Conservation (phyloP, 2,113 vertebrate genomes). For the Diadophis punctatus region DNA sequence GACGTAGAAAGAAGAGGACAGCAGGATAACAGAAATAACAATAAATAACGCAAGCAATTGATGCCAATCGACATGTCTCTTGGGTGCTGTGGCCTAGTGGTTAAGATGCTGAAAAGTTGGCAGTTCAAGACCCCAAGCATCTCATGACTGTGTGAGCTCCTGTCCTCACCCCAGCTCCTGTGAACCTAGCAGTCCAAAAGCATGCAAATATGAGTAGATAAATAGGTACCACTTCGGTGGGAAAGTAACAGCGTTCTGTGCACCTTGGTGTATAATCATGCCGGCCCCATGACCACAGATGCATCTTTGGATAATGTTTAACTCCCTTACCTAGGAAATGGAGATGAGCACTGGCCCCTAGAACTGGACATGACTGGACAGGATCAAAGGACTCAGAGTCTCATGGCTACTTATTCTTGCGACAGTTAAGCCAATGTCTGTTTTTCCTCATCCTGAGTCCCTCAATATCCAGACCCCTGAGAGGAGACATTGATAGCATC, state of each 20-base stretch:
- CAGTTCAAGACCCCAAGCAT: not conserved
- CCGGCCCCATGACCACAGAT: not conserved
- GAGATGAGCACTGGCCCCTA: not conserved
- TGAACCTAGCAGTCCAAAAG: not conserved
- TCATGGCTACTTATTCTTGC: not conserved
- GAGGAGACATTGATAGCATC: not conserved
- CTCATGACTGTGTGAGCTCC: not conserved
- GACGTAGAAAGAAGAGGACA: not conserved
- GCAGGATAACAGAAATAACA: not conserved
- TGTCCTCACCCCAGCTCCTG: not conserved
- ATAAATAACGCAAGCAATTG: not conserved
- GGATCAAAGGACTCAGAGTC: not conserved
- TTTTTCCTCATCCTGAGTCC: not conserved
- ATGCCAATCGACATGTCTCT: not conserved
- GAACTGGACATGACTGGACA: not conserved
- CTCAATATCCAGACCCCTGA: not conserved
- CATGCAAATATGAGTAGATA: not conserved
- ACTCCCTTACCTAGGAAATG: not conserved
- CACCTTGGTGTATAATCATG: not conserved
- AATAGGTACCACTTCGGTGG: not conserved
- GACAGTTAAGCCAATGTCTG: not conserved
- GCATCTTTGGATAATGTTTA: not conserved
- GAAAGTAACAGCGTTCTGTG: not conserved
- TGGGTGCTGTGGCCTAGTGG: not conserved
- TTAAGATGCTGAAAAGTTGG: not conserved